phyloP scores from a whole-genome alignment of 1,140 invertebrate genomes.

The Hyles vespertilio region DNA sequence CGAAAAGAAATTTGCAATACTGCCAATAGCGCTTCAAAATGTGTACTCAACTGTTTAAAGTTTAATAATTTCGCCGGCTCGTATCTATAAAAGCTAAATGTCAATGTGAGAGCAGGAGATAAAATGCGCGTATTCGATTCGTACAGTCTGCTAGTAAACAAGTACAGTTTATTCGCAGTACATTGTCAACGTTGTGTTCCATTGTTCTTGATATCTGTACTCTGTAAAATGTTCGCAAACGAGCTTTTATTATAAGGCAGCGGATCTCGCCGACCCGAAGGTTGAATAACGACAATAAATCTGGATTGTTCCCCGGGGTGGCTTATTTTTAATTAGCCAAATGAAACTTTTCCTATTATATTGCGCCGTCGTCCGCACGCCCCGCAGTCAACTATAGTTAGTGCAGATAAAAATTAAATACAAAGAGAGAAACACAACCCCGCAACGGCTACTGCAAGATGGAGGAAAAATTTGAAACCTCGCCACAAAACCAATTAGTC shows the following conservation, averaged over 20 bases:
- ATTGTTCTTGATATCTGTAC: slow-evolving; percentile 38
- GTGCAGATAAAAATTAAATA: slow-evolving; percentile 59
- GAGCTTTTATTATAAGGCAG: slow-evolving; percentile 43
- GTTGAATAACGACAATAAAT: slow-evolving; percentile 52
- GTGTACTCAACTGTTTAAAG: too few relatives aligned
- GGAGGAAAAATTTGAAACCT: slow-evolving; percentile 44
- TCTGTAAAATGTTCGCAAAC: slow-evolving; percentile 34
- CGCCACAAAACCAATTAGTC: slow-evolving; percentile 57
- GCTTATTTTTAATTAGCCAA: slow-evolving; percentile 68
- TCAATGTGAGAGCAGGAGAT: background rate
- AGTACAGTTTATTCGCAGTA: slow-evolving; percentile 27
- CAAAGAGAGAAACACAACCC: slow-evolving; percentile 28
- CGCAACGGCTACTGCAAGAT: slow-evolving; percentile 26
- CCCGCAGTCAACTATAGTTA: slow-evolving; percentile 27
- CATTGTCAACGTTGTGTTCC: slow-evolving; percentile 32
- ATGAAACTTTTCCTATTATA: slow-evolving; percentile 67
- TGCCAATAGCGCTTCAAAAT: too few relatives aligned
- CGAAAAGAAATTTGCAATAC: background rate
- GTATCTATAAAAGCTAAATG: too few relatives aligned
- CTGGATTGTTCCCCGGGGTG: slow-evolving; percentile 43
- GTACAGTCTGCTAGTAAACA: slow-evolving; percentile 30
- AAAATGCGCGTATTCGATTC: too few relatives aligned
- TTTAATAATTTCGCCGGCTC: too few relatives aligned
- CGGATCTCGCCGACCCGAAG: slow-evolving; percentile 31
- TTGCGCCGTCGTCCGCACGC: slow-evolving; percentile 38